Percentiles rank a stretch among this genome's conserved stretches.
Evolutionary conservation across 1,140 invertebrate genomes (phyloP).

Genomic region (Danaus plexippus): DNA sequence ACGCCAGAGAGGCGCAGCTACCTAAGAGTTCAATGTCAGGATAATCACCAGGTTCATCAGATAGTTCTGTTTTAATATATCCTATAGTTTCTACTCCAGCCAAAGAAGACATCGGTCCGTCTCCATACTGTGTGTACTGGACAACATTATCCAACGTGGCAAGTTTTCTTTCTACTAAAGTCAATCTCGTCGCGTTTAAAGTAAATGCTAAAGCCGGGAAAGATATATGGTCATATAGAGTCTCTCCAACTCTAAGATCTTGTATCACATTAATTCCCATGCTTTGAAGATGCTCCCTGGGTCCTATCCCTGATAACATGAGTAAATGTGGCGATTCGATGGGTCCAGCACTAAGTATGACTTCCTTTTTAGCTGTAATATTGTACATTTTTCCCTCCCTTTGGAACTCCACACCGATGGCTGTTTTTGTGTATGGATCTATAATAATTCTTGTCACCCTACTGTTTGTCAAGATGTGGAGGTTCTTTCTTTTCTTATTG

Average conservation of each 20-base stretch:
- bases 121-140: constrained; percentile 66
- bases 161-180: constrained; percentile 59
- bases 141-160: constrained; percentile 62
- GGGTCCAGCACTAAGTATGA: constrained; percentile 80
- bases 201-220: constrained; percentile 76
- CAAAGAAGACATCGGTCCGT: constrained; percentile 70
- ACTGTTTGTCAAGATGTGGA: constrained; percentile 74
- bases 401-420: constrained; percentile 76
- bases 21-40: constrained; percentile 78
- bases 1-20: constrained; percentile 69
- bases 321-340: constrained; percentile 86
- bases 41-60: constrained; percentile 67
- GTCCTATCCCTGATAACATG: constrained; percentile 87
- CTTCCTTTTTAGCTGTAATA: constrained; percentile 76
- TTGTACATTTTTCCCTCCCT: constrained; percentile 58
- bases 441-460: constrained; percentile 77
- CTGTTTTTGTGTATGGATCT: constrained; percentile 71
- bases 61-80: constrained; percentile 75
- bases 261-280: constrained; percentile 78
- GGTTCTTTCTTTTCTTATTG: constrained; percentile 74
- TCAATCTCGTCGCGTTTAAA: constrained; percentile 66
- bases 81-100: constrained; percentile 77
- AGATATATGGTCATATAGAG: constrained; percentile 82
- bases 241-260: constrained; percentile 79
- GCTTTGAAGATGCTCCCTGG: constrained; percentile 75